Conservation (phyloP, 2,797 vertebrate species). For the Liparis tanakae region DNA sequence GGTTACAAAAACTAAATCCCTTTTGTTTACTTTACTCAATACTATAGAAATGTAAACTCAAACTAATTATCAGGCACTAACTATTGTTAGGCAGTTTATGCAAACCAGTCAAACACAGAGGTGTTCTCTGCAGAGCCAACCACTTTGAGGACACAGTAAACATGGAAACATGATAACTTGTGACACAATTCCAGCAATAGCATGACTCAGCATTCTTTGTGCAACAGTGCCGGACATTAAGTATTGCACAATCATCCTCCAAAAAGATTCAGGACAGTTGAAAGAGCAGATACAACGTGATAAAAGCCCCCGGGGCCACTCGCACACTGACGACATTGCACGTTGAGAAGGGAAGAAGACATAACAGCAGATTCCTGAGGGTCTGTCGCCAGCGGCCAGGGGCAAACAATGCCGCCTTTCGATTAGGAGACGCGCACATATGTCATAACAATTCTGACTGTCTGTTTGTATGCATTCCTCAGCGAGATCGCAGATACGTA, state of each 20-base stretch:
- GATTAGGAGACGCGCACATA: slow-evolving; percentile 46
- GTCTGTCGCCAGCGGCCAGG: slow-evolving; percentile 69
- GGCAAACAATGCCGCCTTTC: slow-evolving; percentile 67
- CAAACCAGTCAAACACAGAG: background rate
- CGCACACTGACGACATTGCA: slow-evolving; percentile 52
- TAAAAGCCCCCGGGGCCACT: slow-evolving; percentile 40
- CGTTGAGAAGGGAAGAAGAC: slow-evolving; percentile 64
- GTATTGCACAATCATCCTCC: slow-evolving; percentile 69
- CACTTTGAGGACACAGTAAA: background rate
- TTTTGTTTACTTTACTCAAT: background rate
- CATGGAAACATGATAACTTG: background rate
- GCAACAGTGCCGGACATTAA: slow-evolving; percentile 43
- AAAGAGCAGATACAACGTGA: slow-evolving; percentile 44
- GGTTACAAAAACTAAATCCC: background rate
- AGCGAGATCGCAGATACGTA: slow-evolving; percentile 28
- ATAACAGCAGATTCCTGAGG: slow-evolving; percentile 81
- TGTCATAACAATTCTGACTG: slow-evolving; percentile 23
- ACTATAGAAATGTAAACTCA: slow-evolving; percentile 1
- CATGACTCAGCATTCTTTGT: slow-evolving; percentile 25
- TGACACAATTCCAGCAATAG: slow-evolving; percentile 30
- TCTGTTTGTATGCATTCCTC: slow-evolving; percentile 37
- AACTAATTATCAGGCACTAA: background rate
- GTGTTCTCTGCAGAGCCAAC: background rate
- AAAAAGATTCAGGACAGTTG: slow-evolving; percentile 41
- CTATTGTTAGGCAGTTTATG: background rate